Conservation (phyloP, 2,113 vertebrate species). For the Phaetusa simplex region DNA sequence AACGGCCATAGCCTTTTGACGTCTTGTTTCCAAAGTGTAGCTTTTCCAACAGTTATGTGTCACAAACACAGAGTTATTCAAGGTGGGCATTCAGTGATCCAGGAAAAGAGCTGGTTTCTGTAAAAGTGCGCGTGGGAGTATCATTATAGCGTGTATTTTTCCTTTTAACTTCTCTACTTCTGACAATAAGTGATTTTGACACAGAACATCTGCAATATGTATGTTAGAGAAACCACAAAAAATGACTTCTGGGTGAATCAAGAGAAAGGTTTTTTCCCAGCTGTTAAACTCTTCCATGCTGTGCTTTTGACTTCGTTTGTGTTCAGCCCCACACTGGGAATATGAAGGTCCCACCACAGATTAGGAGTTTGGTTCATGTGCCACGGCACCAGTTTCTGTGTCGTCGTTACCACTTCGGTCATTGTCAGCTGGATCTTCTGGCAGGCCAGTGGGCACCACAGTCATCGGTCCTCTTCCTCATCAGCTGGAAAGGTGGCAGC, state of each 20-base stretch:
- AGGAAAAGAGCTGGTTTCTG: neutral
- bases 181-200: neutral
- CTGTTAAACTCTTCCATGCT: neutral
- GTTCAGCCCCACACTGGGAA: neutral
- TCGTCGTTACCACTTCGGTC: fast-evolving
- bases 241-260: neutral
- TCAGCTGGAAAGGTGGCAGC: neutral
- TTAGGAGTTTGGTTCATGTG: too few species aligned
- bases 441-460: neutral
- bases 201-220: neutral
- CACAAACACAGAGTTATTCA: neutral
- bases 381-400: fast-evolving
- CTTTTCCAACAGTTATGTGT: neutral
- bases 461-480: fast-evolving
- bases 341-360: neutral
- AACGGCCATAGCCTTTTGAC: neutral
- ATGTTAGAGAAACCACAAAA: neutral
- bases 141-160: neutral
- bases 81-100: neutral
- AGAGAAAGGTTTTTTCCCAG: neutral
- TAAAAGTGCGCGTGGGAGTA: neutral
- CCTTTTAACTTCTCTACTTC: neutral
- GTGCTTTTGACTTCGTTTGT: neutral
- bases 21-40: neutral
- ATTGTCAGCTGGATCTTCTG: neutral